Evolutionary conservation across 2,888 invertebrate species (phyloP), one percentile per base, ranked within the genome.

Genomic region (Candidula unifasciata): DNA sequence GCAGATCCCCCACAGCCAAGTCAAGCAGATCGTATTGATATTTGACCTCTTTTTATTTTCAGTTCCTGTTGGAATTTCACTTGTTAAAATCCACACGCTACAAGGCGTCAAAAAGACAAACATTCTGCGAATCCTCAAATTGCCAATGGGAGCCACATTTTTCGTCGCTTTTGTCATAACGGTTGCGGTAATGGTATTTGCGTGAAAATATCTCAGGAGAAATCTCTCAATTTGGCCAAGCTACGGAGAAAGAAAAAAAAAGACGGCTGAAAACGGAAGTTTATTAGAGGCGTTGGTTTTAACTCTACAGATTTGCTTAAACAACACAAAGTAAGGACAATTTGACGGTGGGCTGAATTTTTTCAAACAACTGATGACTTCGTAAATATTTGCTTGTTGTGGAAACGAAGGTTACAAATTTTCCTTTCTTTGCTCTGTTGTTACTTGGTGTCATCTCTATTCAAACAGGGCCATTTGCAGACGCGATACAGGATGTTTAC

Each of bases 61-160:
- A 54, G 30, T 54, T 54, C 54, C 27, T 74, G 74, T 8, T 16
- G 74, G 74, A 74, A 74, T 74, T 54, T 74, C 54, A 18, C 54
- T 2, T 74, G 74, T 30, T 44, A 33, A 52, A 18, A 54, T 54
- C 54, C 52, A 24, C 54, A 33, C 68, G 8, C n/a, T 16, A 16
- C 16, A 27, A 16, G 30, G 16, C 27, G n/a, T 27, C 21, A 5
- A 68, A 13, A 30, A 30, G 16, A 54, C 54, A 74, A 54, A 54
- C 30, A 52, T 54, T 30, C 33, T 24, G 21, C 2, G 27, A 52
- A 74, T 74, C 27, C 18, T 21, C 30, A 16, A 74, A 30, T 54
- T 54, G 73, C 24, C 73, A n/a, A 6, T 24, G 37, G 24, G 18
- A 24, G n/a, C 18, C 73, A n/a, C 52, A 73, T 74, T 74, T 73